phyloP scores from a whole-genome alignment of 2,113 vertebrate species.

The Lophius piscatorius region DNA sequence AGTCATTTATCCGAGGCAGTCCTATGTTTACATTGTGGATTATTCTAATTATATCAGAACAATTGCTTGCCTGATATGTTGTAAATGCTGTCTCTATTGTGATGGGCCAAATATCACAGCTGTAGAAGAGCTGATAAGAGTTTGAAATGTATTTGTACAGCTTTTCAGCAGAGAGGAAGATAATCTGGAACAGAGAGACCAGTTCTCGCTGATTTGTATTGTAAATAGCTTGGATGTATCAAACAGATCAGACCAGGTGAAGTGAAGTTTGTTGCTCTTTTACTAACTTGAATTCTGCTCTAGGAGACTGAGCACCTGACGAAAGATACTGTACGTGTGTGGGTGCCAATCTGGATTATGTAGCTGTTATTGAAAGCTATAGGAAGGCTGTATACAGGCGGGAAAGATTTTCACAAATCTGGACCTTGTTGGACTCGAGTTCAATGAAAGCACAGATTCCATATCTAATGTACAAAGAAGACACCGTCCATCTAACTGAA shows the following conservation, averaged over 20 bases:
- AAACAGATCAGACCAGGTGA: constrained; percentile 48
- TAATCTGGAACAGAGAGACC: neutral
- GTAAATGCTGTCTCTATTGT: constrained; percentile 58
- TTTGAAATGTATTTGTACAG: constrained; percentile 31
- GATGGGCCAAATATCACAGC: constrained; percentile 57
- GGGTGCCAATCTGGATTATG: constrained; percentile 45
- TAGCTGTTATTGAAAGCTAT: constrained; percentile 43
- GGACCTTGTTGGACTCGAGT: no score
- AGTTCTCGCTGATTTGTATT: constrained; percentile 6
- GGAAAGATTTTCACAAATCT: constrained; percentile 19
- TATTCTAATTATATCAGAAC: constrained; percentile 74
- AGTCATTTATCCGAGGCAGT: constrained; percentile 58
- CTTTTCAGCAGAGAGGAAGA: constrained; percentile 14
- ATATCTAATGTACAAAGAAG: neutral
- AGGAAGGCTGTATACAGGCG: constrained; percentile 33
- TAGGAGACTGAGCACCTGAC: constrained; percentile 19
- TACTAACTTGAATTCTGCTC: constrained; percentile 65
- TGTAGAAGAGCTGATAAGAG: constrained; percentile 36
- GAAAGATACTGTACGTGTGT: constrained; percentile 6
- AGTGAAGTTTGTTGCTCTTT: constrained; percentile 70
- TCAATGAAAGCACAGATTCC: neutral
- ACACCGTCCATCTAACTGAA: neutral
- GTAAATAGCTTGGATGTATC: constrained; percentile 64
- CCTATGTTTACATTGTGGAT: constrained; percentile 81
- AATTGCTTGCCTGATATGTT: constrained; percentile 64